Conservation (phyloP, 2,888 invertebrate species). For the Chymomyza procnemis region DNA sequence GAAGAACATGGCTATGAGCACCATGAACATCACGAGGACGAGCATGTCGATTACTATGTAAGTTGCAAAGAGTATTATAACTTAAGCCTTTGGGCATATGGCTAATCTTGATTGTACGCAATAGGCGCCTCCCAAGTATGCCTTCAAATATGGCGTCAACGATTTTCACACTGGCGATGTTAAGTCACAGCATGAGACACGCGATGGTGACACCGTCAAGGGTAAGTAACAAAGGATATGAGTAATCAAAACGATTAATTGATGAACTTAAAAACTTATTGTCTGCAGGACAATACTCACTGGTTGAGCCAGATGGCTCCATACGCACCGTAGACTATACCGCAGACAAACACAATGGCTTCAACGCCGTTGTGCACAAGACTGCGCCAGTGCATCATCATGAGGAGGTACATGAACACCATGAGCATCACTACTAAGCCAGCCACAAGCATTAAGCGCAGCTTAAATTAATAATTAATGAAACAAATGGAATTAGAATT, state of each 20-base stretch:
- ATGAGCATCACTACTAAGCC: slow-evolving; percentile 53
- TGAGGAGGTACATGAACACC: slow-evolving; percentile 64
- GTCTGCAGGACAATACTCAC: slow-evolving; percentile 81
- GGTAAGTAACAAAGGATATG: slow-evolving; percentile 75
- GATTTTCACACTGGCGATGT: slow-evolving; percentile 82
- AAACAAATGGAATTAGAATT: slow-evolving; percentile 47
- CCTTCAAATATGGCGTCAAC: slow-evolving; percentile 81
- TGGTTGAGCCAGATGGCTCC: slow-evolving; percentile 87
- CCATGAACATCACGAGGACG: slow-evolving; percentile 78
- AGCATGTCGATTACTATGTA: slow-evolving; percentile 84
- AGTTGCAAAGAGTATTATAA: slow-evolving; percentile 67
- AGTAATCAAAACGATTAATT: slow-evolving; percentile 19
- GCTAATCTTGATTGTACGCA: no score
- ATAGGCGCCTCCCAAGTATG: slow-evolving; percentile 83
- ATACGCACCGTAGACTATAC: slow-evolving; percentile 82
- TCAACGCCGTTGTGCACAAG: slow-evolving; percentile 79
- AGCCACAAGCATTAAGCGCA: slow-evolving; percentile 15
- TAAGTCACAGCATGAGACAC: slow-evolving; percentile 83
- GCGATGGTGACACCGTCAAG: slow-evolving; percentile 83
- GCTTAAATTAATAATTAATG: neutral
- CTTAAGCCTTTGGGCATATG: no score
- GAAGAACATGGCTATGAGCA: slow-evolving; percentile 74
- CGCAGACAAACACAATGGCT: slow-evolving; percentile 79
- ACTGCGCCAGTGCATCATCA: slow-evolving; percentile 77
- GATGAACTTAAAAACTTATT: neutral